A percentile compares a stretch with the other conserved stretches of the same genome.
These are phyloP conservation scores for Athetis lepigone DNA, from an alignment of 2,888 invertebrate species.

Conservation along the genomic window DNA sequence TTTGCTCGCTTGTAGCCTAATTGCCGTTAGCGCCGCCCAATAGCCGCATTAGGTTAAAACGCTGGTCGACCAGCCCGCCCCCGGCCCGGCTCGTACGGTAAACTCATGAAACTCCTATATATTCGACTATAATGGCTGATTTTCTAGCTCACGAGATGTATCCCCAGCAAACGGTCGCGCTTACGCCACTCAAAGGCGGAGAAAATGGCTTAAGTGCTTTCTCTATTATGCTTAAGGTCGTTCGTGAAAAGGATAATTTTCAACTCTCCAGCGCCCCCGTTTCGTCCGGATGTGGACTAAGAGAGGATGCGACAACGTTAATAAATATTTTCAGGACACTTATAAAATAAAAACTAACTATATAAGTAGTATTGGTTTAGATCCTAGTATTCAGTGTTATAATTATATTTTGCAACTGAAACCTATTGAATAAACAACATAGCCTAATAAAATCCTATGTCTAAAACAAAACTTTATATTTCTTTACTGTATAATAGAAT, in stretches of 20 bases:
- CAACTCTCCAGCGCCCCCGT: slow-evolving; percentile 87
- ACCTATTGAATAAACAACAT: neutral
- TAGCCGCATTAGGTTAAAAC: slow-evolving; percentile 86
- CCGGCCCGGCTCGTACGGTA: slow-evolving; percentile 63
- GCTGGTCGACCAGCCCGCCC: slow-evolving; percentile 76
- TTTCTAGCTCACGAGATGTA: slow-evolving; percentile 89
- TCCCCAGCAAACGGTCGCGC: slow-evolving; percentile 88
- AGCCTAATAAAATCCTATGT: neutral
- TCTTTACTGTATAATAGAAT: neutral
- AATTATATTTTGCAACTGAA: neutral
- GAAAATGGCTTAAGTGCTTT: slow-evolving; percentile 91
- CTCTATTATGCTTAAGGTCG: slow-evolving; percentile 91
- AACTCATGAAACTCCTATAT: slow-evolving; percentile 77
- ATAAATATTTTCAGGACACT: slow-evolving; percentile 7
- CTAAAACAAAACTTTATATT: no score
- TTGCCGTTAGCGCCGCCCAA: slow-evolving; percentile 89
- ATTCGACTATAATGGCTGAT: slow-evolving; percentile 87
- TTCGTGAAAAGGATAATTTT: slow-evolving; percentile 91
- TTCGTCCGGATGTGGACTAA: slow-evolving; percentile 71
- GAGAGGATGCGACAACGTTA: slow-evolving; percentile 71
- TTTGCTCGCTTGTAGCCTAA: slow-evolving; percentile 88
- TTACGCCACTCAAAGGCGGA: slow-evolving; percentile 91
- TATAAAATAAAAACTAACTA: neutral
- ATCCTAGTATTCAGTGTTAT: neutral
- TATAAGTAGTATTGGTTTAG: no score